Evolutionary conservation across 92 coral and sea anemone species (phyloP), one percentile per base, ranked within the genome.

Genomic region (Heliopora coerulea): DNA sequence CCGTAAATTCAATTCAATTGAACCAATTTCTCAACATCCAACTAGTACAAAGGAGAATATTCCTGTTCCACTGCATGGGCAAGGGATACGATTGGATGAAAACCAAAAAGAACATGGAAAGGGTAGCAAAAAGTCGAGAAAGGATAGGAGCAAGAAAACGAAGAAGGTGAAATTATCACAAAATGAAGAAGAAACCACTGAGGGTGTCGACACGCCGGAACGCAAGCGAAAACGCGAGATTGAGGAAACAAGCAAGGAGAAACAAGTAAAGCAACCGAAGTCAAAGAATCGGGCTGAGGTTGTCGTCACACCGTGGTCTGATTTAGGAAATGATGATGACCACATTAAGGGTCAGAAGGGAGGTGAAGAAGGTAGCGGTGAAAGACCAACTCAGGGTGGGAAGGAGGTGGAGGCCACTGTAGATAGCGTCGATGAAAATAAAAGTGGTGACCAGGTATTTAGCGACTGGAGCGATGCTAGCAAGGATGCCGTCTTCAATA

Each of bases 391-490:
- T 56, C 31, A 79, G 59, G 44, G 39, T 21, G n/a, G n/a, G n/a
- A n/a, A n/a, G n/a, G 67, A 67, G 34, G 82, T 65, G 10, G 66
- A 34, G 5, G 82, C 75, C 5, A 84, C 67, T 13, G 61, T 30
- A 6, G 73, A 70, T 44, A 58, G 20, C 10, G 77, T 26, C 8
- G 31, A 72, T 54, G 70, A 67, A 8, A 72, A 65, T 23, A 72
- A 56, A 34, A 49, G 34, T 10, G 74, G 27, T 32, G 34, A 30
- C 18, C 58, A 33, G 44, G 88, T 90, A 66, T 95, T 95, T 54
- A 95, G 99, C 44, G 99, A 95, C 54, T 95, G 96, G 99, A 95
- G 99, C 54, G 99, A 89, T 58, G 96, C 96, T 6, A 87, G 86
- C 13, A 96, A 90, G 40, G 96, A 82, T 25, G 84, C 75, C 52